Conservation (phyloP, 2,888 invertebrate genomes). For the Drosophila buzzatii region DNA sequence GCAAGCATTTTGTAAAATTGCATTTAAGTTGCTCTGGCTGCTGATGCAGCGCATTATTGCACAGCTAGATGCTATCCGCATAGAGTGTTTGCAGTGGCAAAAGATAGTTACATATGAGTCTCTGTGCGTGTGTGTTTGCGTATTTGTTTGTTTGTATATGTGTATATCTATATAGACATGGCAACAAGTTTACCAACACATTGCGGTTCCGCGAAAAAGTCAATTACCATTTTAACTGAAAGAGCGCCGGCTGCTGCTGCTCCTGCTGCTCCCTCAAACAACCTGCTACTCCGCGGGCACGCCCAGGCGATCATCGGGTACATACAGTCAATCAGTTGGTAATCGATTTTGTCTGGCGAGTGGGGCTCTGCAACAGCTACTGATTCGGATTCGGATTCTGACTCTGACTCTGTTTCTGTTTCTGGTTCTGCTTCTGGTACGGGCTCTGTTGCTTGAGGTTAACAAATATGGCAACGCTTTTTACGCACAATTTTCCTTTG, state of each 20-base stretch:
- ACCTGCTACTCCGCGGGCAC: constrained; percentile 21
- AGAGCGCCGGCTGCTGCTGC: constrained; percentile 29
- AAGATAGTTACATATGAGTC: constrained; percentile 10
- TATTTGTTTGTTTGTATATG: constrained; percentile 9
- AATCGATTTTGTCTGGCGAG: constrained; percentile 74
- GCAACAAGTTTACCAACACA: constrained; percentile 80
- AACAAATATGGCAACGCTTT: constrained; percentile 77
- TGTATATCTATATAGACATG: constrained; percentile 43
- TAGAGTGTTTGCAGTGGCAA: not conserved
- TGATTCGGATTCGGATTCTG: constrained; percentile 22
- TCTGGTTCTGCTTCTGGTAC: constrained; percentile 30
- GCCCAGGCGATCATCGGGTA: constrained; percentile 35
- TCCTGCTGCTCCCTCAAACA: not conserved
- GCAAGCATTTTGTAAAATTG: constrained; percentile 78
- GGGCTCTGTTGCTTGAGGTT: constrained; percentile 75
- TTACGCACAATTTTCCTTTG: constrained; percentile 81
- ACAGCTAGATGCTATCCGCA: constrained; percentile 23
- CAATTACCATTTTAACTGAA: constrained; percentile 79
- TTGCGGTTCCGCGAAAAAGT: constrained; percentile 79
- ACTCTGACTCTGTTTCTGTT: constrained; percentile 35
- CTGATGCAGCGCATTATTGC: constrained; percentile 64
- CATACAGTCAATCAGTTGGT: constrained; percentile 74
- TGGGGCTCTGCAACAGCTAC: constrained; percentile 10
- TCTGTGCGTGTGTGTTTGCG: not conserved
- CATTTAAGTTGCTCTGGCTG: constrained; percentile 64